Base-by-base conservation (phyloP, 2,888 invertebrate genomes). In the Celastrina argiolus region DNA sequence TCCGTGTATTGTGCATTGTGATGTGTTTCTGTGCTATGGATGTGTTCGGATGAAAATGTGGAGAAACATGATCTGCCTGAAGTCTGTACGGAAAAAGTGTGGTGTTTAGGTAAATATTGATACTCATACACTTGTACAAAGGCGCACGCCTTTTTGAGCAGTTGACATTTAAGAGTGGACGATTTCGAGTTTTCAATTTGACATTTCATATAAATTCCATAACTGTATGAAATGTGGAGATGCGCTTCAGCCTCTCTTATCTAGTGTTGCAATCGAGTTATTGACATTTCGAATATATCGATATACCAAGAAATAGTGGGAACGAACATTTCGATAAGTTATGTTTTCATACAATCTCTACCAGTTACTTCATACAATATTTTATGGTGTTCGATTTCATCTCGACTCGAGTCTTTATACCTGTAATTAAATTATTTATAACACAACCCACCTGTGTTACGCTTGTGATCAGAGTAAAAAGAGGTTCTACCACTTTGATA, bases 1-100 rank as follows among this genome's bases (percentile, higher is more conserved):
- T 8, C 2, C 10, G 61, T 61, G 31, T 36, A 5, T 45, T 51
- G 76, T 78, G 75, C 68, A n/a, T n/a, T 42, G 70, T 72, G 66
- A 68, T 66, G 59, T 42, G 66, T 28, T 28, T 41, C 28, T 41
- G 41, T 41, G 5, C 5, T 31, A 31, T 65, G 56, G 31, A 14
- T 65, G 66, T 59, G 16, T 41, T 66, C 14, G 28, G 74, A 74
- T 82, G 77, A 88, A 86, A 81, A 90, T 89, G 89, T 85, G 85
- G 85, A 81, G 82, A 75, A 82, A 81, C 76, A 79, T 85, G 76
- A 85, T 87, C 79, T 87, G 81, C 80, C 81, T 84, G 68, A 90
- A 89, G 80, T 86, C 88, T 75, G 90, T 91, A 69, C 83, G 90
- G 78, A 91, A 91, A 90, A 91, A 91, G 88, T 78, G 77, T 75